phyloP scores from a whole-genome alignment of 2,797 vertebrate genomes.

The Psittacula derbiana region DNA sequence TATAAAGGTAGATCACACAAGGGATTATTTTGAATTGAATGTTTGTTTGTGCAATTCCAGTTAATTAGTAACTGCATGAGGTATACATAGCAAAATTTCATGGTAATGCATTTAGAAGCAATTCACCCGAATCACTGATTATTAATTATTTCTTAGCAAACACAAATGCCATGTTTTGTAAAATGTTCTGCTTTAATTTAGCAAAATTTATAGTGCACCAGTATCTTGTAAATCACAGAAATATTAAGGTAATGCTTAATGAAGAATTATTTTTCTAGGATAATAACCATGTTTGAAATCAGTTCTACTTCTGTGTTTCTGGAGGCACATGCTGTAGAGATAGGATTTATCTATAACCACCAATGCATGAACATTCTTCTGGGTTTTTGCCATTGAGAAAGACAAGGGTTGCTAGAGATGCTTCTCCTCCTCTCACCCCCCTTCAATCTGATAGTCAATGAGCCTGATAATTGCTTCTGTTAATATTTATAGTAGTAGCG shows the following conservation, averaged over 20 bases:
- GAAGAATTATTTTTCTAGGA: background rate
- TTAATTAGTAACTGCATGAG: conserved; percentile 16
- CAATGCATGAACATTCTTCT: background rate
- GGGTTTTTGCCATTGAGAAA: background rate
- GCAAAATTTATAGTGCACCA: background rate
- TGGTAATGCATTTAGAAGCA: background rate
- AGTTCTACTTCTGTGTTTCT: background rate
- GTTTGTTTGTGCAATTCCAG: background rate
- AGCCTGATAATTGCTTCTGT: background rate
- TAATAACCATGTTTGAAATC: background rate
- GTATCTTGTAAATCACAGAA: background rate
- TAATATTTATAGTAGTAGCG: background rate
- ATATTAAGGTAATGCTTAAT: background rate
- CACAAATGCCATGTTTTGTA: background rate
- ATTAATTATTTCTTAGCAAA: conserved; percentile 44
- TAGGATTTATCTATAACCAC: background rate
- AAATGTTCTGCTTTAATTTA: background rate
- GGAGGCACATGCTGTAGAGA: background rate
- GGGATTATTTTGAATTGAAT: background rate
- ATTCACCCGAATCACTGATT: background rate
- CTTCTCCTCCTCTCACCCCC: background rate
- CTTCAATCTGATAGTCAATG: background rate
- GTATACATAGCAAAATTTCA: background rate
- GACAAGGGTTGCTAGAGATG: background rate
- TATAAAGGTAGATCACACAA: background rate